These are phyloP conservation scores for Oenanthe melanoleuca DNA, from an alignment of 2,113 vertebrate genomes.

Conservation along the genomic window DNA sequence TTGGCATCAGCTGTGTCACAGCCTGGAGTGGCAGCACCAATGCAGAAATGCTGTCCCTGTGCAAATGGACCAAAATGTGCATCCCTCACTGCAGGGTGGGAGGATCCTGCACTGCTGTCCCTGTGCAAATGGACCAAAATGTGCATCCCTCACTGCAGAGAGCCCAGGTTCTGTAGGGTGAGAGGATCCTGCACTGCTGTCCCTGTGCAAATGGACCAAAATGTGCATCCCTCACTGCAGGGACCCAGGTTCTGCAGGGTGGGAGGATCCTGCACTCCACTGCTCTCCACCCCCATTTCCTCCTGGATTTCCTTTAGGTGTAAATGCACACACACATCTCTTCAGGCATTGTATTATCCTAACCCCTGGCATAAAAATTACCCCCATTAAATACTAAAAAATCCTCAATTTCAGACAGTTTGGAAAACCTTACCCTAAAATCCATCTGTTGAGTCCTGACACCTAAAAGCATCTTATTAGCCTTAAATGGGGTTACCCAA, in stretches of 20 bases:
- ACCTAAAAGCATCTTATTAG: not conserved
- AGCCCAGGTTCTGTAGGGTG: too few relatives aligned
- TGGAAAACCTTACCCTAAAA: not conserved
- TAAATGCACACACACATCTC: too few relatives aligned
- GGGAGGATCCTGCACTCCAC: not conserved
- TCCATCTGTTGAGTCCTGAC: not conserved
- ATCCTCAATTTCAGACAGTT: not conserved
- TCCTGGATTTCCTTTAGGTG: not conserved
- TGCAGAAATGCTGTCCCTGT: not conserved
- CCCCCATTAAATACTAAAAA: not conserved
- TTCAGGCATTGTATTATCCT: not conserved
- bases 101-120: too few relatives aligned
- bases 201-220: too few relatives aligned
- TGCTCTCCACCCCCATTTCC: not conserved
- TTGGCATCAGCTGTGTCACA: fast-evolving
- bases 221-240: too few relatives aligned
- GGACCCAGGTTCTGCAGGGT: too few relatives aligned
- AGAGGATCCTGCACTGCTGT: too few relatives aligned
- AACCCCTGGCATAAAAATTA: not conserved
- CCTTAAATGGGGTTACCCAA: not conserved
- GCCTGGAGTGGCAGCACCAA: not conserved
- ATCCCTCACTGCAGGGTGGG: not conserved
- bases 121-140: too few relatives aligned
- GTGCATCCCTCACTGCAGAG: too few relatives aligned
- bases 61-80: not conserved